Evolutionary conservation across 1,140 invertebrate species (phyloP).

Genomic region (Euwallacea similis): DNA sequence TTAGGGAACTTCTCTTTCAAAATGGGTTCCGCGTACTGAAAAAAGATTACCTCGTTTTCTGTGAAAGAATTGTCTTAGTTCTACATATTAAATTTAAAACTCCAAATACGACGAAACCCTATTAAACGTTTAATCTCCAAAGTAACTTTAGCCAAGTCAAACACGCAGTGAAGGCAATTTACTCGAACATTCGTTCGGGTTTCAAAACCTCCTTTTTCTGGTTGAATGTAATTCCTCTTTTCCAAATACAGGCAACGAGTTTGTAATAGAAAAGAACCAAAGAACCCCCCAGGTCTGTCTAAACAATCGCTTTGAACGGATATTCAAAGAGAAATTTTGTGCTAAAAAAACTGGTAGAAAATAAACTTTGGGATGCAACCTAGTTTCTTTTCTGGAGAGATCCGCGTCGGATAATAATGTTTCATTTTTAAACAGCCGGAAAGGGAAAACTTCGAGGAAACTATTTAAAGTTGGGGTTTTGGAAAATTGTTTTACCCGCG

Average conservation of each 20-base stretch:
- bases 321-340: slow-evolving; percentile 18
- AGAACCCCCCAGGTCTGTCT: slow-evolving; percentile 1
- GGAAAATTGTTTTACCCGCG: slow-evolving; percentile 19
- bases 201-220: slow-evolving; percentile 9
- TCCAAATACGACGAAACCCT: too few species aligned
- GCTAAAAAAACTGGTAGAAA: slow-evolving; percentile 13
- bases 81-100: too few species aligned
- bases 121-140: too few species aligned
- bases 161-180: slow-evolving; percentile 1
- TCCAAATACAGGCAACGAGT: background rate
- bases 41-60: too few species aligned
- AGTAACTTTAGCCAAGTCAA: background rate
- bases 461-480: slow-evolving; percentile 14
- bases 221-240: slow-evolving; percentile 12
- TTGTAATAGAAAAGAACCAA: slow-evolving; percentile 23
- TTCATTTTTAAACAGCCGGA: slow-evolving; percentile 26
- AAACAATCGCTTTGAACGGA: slow-evolving; percentile 22
- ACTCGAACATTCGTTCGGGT: background rate
- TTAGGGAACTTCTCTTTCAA: too few species aligned
- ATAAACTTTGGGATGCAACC: slow-evolving; percentile 22
- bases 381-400: slow-evolving; percentile 15
- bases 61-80: too few species aligned
- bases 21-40: too few species aligned
- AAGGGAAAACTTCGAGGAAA: slow-evolving; percentile 19
- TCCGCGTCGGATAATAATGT: slow-evolving; percentile 21